Percentiles rank a stretch among this genome's conserved stretches.
Evolutionary conservation across 2,113 vertebrate genomes (phyloP).

Genomic region (Nestor notabilis): DNA sequence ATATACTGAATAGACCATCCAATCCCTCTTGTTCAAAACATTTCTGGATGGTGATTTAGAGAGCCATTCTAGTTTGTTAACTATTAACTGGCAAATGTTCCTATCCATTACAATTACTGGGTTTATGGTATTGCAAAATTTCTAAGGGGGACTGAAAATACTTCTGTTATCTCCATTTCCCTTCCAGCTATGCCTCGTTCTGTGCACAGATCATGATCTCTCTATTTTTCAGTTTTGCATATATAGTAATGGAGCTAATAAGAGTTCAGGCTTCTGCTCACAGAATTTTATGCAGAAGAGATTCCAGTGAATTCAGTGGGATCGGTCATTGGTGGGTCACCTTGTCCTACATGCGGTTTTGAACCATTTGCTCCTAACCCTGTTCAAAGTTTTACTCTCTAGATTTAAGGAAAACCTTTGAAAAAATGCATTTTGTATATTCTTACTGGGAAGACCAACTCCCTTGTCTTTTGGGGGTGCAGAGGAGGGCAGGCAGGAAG

Average conservation of each 20-base stretch:
- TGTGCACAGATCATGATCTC: background rate
- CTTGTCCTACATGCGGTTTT: background rate
- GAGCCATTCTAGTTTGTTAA: constrained; percentile 66
- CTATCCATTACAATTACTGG: constrained; percentile 55
- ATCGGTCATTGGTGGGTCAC: background rate
- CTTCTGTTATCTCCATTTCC: constrained; percentile 54
- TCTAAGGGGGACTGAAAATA: constrained; percentile 19
- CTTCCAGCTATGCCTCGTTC: constrained; percentile 16
- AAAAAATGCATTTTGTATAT: background rate
- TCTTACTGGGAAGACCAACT: background rate
- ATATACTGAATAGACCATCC: constrained; percentile 2
- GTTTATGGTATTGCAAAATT: constrained; percentile 58
- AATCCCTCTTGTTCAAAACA: constrained; percentile 50
- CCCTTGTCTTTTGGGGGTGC: background rate
- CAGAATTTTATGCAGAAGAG: background rate
- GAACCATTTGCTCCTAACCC: background rate
- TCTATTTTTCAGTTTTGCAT: background rate
- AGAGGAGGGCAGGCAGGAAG: background rate
- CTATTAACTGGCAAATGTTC: constrained; percentile 73
- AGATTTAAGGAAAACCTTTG: background rate
- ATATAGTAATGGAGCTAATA: background rate
- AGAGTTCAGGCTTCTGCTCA: background rate
- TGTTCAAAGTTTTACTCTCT: background rate
- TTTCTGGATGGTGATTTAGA: constrained; percentile 51
- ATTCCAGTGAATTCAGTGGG: background rate